Percentiles rank a stretch among this genome's conserved stretches.
Conservation (phyloP, 2,797 vertebrate genomes). For the Aplochiton taeniatus region DNA sequence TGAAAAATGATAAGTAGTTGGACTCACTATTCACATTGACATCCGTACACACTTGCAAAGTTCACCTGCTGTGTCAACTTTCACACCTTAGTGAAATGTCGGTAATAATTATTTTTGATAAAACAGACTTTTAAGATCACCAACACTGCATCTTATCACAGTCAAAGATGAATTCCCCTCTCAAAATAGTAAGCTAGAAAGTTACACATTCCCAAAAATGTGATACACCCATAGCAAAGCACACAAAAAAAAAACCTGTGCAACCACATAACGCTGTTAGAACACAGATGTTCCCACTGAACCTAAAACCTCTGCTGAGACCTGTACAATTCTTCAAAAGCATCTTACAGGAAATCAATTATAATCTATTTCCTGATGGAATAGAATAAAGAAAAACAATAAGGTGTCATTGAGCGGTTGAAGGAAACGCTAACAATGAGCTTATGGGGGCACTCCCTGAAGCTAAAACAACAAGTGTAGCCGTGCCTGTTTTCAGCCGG, state of each 20-base stretch:
- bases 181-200: slow-evolving; percentile 34
- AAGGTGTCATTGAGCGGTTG: slow-evolving; percentile 66
- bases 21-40: too few species aligned
- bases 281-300: slow-evolving; percentile 27
- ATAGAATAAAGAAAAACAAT: slow-evolving; percentile 61
- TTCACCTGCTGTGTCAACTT: too few species aligned
- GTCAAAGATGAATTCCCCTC: slow-evolving; percentile 36
- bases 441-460: slow-evolving; percentile 60
- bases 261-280: slow-evolving; percentile 21
- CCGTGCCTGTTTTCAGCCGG: slow-evolving; percentile 31
- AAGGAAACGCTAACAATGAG: slow-evolving; percentile 69
- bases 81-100: too few species aligned
- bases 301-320: slow-evolving; percentile 42
- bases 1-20: too few species aligned
- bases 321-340: slow-evolving; percentile 55
- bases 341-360: slow-evolving; percentile 58
- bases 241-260: slow-evolving; percentile 50
- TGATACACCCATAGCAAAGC: slow-evolving; percentile 50
- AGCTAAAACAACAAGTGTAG: slow-evolving; percentile 32
- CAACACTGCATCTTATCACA: slow-evolving; percentile 23
- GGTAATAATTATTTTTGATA: neutral
- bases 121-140: slow-evolving; percentile 25
- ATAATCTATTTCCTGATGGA: slow-evolving; percentile 64
- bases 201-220: slow-evolving; percentile 30
- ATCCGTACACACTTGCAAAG: too few species aligned